A percentile compares a stretch with the other conserved stretches of the same genome.
These are phyloP conservation scores for Xanthia icteritia DNA, from an alignment of 2,888 invertebrate species.

Conservation along the genomic window DNA sequence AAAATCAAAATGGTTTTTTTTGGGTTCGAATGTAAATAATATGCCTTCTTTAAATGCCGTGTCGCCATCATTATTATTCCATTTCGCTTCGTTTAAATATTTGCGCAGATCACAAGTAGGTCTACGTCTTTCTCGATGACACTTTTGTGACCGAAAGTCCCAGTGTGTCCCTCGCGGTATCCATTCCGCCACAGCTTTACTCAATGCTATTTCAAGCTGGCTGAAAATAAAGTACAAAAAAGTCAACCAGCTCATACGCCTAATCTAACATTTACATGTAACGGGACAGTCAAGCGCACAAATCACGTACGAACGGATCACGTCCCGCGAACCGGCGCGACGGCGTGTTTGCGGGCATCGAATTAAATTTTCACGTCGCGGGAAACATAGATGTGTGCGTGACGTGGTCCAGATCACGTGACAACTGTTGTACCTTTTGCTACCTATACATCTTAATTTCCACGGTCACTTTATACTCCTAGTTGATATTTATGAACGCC, in stretches of 20 bases:
- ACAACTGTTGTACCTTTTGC: constrained; percentile 43
- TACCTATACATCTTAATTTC: constrained; percentile 67
- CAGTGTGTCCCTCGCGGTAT: background rate
- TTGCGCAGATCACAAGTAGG: background rate
- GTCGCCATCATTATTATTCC: background rate
- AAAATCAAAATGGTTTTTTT: background rate
- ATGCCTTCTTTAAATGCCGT: background rate
- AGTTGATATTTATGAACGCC: constrained; percentile 61
- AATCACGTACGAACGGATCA: constrained; percentile 74
- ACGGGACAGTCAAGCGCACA: constrained; percentile 66
- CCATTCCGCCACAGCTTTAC: background rate
- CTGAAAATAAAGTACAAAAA: constrained; percentile 1
- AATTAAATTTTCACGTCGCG: constrained; percentile 75
- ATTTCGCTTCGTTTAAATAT: background rate
- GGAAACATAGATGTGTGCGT: constrained; percentile 63
- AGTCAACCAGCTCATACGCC: background rate
- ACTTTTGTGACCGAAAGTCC: background rate
- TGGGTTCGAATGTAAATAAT: background rate
- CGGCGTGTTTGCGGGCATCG: constrained; percentile 69
- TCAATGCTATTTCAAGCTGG: background rate
- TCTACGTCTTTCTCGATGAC: background rate
- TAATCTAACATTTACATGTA: constrained; percentile 46
- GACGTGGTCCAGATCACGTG: constrained; percentile 64
- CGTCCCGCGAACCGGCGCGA: constrained; percentile 63
- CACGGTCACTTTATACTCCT: constrained; percentile 60